Evolutionary conservation across 1,140 invertebrate genomes (phyloP).

Genomic region (roundworm (Caenorhabditis elegans)): WBcel235 BX284605.5:14719001-14719500

Average conservation of each 20-base stretch:
- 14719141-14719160: too few relatives aligned
- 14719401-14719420: background rate
- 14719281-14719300: background rate
- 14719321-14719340: background rate
- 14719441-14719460: background rate
- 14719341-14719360: background rate
- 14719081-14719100: background rate
- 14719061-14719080: background rate
- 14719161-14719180: too few relatives aligned
- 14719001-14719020: background rate
- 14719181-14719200: background rate
- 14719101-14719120: too few relatives aligned
- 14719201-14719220: constrained; percentile 26
- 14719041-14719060: background rate
- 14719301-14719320: background rate
- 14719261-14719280: background rate
- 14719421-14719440: background rate
- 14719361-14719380: background rate
- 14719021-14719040: background rate
- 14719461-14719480: constrained; percentile 5
- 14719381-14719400: background rate
- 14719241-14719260: background rate
- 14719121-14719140: too few relatives aligned
- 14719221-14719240: background rate
- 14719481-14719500: background rate